Evolutionary conservation across 1,140 invertebrate species (phyloP), one percentile per base, ranked within the genome.

Genomic region (Pseudomyrmex gracilis): DNA sequence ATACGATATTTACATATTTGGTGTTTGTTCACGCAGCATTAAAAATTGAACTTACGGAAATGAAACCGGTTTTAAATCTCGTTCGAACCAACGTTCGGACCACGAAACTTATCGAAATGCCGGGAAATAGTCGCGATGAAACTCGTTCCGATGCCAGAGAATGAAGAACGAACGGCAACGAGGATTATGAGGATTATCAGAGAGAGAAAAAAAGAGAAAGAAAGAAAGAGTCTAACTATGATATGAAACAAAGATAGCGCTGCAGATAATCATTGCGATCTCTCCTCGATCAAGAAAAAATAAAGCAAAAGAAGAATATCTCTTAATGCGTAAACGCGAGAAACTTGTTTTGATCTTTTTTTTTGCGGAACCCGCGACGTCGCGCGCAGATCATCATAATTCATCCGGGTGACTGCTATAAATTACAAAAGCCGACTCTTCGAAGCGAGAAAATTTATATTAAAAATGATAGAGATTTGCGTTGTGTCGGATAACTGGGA

Each of bases 121-220:
- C 47, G 22, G 15, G 15, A 22, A 70, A 78, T 47, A 47, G 20
- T 55, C 76, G 20, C 22, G 64, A 43, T 20, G 55, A 80, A 47
- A 53, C 53, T 70, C 66, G 55, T 70, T 66, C 66, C 20, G 53
- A 71, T 80, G 45, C n/a, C 24, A 22, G 49, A 22, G 43, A 20
- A 57, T 71, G 76, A 80, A 58, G 58, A 80, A 60, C 64, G 8
- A 68, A 51, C 55, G 5, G 5, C 20, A 71, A 17, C 51, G 43
- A 80, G 57, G 76, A 80, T 80, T 80, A 80, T 70, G 43, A 70
- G 64, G 76, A 70, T 70, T 70, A 80, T 49, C 8, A 70, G 66
- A 57, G 22, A 63, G 58, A 74, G 58, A 63, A 24, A 77, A 2
- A 0, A 34, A 34, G 24, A 34, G 34, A 34, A 58, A 57, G 43